These are phyloP conservation scores for Drosophila truncata DNA, from an alignment of 1,140 invertebrate genomes.

Conservation along the genomic window DNA sequence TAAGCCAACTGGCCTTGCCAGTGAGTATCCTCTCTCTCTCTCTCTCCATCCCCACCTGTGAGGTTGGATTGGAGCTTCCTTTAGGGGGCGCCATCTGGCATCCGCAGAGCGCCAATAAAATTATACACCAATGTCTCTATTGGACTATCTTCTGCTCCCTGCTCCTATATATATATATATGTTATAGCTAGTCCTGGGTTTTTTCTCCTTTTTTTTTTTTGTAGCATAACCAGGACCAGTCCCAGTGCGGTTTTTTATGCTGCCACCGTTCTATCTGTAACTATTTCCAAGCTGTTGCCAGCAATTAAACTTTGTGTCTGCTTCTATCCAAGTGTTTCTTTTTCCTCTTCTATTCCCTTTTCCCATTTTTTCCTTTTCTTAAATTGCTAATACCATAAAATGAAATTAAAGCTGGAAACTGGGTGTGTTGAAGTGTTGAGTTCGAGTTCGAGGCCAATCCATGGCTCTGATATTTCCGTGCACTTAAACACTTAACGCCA, in stretches of 20 bases:
- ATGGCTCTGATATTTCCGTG: constrained; percentile 78
- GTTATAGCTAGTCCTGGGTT: constrained; percentile 13
- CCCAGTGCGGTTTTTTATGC: constrained; percentile 56
- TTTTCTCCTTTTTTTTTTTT: constrained; percentile 7
- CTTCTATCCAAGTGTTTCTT: constrained; percentile 14
- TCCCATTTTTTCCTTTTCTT: constrained; percentile 26
- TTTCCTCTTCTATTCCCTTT: constrained; percentile 7
- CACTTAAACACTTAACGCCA: constrained; percentile 84
- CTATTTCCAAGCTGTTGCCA: constrained; percentile 72
- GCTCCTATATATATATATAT: constrained; percentile 8
- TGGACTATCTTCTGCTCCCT: constrained; percentile 43
- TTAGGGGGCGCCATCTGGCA: constrained; percentile 51
- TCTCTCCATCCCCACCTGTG: constrained; percentile 43
- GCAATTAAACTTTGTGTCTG: constrained; percentile 74
- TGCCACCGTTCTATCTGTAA: constrained; percentile 42
- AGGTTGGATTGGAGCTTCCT: constrained; percentile 10
- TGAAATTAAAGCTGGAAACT: constrained; percentile 65
- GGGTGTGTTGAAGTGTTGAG: constrained; percentile 3
- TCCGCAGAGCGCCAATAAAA: constrained; percentile 76
- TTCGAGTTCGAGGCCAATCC: constrained; percentile 61
- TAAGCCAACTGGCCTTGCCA: constrained; percentile 72
- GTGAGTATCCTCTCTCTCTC: too few relatives aligned
- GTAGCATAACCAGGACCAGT: constrained; percentile 10
- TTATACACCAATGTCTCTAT: constrained; percentile 76
- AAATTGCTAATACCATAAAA: constrained; percentile 74